Conservation (phyloP, 2,113 vertebrate species). For the Mionectes macconnelli region DNA sequence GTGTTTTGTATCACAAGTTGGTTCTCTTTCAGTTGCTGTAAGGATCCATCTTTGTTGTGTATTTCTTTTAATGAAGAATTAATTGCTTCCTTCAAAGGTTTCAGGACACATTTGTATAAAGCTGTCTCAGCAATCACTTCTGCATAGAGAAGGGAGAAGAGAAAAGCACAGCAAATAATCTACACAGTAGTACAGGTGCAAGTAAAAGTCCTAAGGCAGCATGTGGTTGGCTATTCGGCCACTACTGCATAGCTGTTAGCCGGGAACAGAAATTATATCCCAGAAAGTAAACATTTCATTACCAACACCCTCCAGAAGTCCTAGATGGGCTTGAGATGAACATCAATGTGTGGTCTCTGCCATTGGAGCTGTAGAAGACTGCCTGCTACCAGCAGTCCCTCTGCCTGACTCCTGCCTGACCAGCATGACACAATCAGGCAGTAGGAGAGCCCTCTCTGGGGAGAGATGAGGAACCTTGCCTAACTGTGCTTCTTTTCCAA, state of each 20-base stretch:
- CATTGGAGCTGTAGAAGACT: background rate
- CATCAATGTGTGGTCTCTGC: background rate
- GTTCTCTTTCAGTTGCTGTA: conserved; percentile 87
- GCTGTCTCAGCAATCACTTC: conserved; percentile 88
- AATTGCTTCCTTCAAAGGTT: conserved; percentile 87
- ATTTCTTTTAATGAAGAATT: conserved; percentile 84
- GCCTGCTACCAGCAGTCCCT: background rate
- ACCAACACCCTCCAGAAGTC: background rate
- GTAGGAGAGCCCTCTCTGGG: background rate
- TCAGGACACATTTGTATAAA: conserved; percentile 92
- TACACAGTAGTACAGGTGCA: background rate
- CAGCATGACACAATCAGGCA: background rate
- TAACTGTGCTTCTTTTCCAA: background rate
- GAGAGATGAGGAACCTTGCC: background rate
- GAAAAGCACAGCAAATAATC: background rate
- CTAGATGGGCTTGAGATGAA: background rate
- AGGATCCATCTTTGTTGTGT: conserved; percentile 75
- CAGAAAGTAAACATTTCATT: background rate
- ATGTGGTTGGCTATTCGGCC: background rate
- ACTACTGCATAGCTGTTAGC: background rate
- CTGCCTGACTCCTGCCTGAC: background rate
- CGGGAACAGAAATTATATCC: background rate
- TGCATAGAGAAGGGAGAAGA: conserved; percentile 42
- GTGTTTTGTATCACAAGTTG: conserved; percentile 86
- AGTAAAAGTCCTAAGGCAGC: background rate